phyloP scores from a whole-genome alignment of 2,888 invertebrate genomes.

The Drymonia ruficornis region DNA sequence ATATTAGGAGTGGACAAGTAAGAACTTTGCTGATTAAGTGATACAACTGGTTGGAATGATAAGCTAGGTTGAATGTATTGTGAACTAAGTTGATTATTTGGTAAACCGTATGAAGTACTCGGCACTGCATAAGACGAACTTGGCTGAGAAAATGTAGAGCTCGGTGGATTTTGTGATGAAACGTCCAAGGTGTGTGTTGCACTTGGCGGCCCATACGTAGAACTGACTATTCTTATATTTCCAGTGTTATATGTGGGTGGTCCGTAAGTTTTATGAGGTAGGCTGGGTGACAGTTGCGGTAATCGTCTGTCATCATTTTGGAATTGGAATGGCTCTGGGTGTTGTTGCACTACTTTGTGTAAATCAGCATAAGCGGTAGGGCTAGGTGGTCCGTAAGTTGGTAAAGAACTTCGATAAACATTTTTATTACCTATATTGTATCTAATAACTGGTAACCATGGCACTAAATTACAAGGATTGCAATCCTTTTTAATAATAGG shows the following conservation, averaged over 20 bases:
- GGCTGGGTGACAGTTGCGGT: slow-evolving; percentile 49
- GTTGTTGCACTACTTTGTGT: slow-evolving; percentile 52
- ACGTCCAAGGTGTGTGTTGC: slow-evolving; percentile 62
- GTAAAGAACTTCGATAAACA: slow-evolving; percentile 54
- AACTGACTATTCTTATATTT: slow-evolving; percentile 48
- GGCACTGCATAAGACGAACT: slow-evolving; percentile 48
- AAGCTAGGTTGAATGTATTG: background rate
- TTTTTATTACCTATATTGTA: slow-evolving; percentile 73
- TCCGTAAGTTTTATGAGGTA: slow-evolving; percentile 63
- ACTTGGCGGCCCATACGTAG: slow-evolving; percentile 66
- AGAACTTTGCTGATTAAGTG: slow-evolving; percentile 17
- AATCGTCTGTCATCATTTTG: slow-evolving; percentile 44
- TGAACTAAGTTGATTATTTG: slow-evolving; percentile 32
- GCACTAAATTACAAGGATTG: slow-evolving; percentile 91
- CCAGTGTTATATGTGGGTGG: slow-evolving; percentile 50
- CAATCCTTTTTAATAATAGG: slow-evolving; percentile 85
- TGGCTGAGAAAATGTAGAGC: slow-evolving; percentile 51
- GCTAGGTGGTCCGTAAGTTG: slow-evolving; percentile 75
- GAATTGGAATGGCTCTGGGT: slow-evolving; percentile 55
- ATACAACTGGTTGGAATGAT: slow-evolving; percentile 8
- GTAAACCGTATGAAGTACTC: slow-evolving; percentile 35
- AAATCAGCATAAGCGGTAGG: slow-evolving; percentile 60
- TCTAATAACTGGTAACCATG: slow-evolving; percentile 91
- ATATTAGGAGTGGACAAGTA: slow-evolving; percentile 38
- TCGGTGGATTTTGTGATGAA: slow-evolving; percentile 56